Conservation (phyloP, 2,888 invertebrate genomes). For the Nowickia ferox region DNA sequence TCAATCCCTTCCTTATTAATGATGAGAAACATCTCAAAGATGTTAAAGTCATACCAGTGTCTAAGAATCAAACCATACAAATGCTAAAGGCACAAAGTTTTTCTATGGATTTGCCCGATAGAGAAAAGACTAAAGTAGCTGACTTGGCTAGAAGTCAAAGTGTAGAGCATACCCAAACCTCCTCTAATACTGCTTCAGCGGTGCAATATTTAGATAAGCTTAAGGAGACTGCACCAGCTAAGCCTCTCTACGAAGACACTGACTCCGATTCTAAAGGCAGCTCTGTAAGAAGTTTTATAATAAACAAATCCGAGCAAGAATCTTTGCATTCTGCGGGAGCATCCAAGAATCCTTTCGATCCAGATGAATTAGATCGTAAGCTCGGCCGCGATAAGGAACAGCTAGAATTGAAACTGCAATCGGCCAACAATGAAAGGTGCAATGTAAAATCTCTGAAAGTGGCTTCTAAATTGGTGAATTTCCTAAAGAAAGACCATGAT, state of each 20-base stretch:
- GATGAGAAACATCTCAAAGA: slow-evolving; percentile 82
- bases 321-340: slow-evolving; percentile 81
- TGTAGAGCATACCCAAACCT: slow-evolving; percentile 70
- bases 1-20: slow-evolving; percentile 80
- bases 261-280: slow-evolving; percentile 82
- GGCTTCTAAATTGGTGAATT: slow-evolving; percentile 78
- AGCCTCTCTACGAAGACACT: slow-evolving; percentile 82
- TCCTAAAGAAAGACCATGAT: slow-evolving; percentile 75
- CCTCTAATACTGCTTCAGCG: slow-evolving; percentile 55
- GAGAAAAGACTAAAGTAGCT: slow-evolving; percentile 68
- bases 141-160: slow-evolving; percentile 75
- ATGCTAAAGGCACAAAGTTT: slow-evolving; percentile 77
- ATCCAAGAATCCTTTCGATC: slow-evolving; percentile 84
- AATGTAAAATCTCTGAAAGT: slow-evolving; percentile 76
- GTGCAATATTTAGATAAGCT: slow-evolving; percentile 79
- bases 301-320: slow-evolving; percentile 82
- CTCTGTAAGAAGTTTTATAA: slow-evolving; percentile 81
- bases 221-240: slow-evolving; percentile 77
- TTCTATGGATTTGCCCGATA: slow-evolving; percentile 74
- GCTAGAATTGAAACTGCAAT: slow-evolving; percentile 84
- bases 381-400: slow-evolving; percentile 82
- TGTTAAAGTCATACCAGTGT: slow-evolving; percentile 82
- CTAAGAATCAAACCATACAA: slow-evolving; percentile 79
- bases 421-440: slow-evolving; percentile 79
- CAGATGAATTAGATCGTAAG: slow-evolving; percentile 82